Conservation (phyloP, 1,140 invertebrate genomes). For the Calosoma granatense region DNA sequence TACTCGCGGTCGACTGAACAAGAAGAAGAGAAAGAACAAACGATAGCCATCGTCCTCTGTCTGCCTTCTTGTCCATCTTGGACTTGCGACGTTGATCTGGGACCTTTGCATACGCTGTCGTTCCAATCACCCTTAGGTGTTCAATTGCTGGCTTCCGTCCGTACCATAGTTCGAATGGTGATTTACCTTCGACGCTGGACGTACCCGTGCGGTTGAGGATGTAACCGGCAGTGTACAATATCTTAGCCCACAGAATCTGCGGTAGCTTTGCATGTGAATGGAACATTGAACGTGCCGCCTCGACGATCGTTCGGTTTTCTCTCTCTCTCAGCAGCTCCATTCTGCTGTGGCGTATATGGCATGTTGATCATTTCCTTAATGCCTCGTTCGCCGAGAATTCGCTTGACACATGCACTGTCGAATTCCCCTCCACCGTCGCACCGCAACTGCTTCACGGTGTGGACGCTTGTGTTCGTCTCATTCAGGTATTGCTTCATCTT, state of each 20-base stretch:
- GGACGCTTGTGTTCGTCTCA: background rate
- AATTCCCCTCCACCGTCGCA: background rate
- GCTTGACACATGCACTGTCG: background rate
- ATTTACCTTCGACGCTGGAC: slow-evolving; percentile 15
- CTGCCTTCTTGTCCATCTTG: slow-evolving; percentile 22
- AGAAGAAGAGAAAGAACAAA: too few species aligned
- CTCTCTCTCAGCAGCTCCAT: slow-evolving; percentile 34
- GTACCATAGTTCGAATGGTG: slow-evolving; percentile 26
- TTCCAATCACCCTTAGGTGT: too few species aligned
- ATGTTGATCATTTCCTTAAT: slow-evolving; percentile 3
- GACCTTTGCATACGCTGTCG: too few species aligned
- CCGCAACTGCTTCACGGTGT: too few species aligned
- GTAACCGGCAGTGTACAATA: too few species aligned
- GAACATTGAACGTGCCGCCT: slow-evolving; percentile 21
- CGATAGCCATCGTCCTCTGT: too few species aligned
- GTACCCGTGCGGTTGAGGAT: slow-evolving; percentile 28
- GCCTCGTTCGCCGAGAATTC: background rate
- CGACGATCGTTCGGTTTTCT: slow-evolving; percentile 27
- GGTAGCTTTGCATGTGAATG: too few species aligned
- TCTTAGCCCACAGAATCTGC: too few species aligned
- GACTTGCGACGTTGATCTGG: too few species aligned
- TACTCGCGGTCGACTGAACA: too few species aligned
- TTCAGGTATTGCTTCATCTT: background rate
- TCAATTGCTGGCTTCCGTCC: slow-evolving; percentile 9
- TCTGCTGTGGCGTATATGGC: slow-evolving; percentile 31